A percentile compares a stretch with the other conserved stretches of the same genome.
Conservation (phyloP, 2,113 vertebrate species). For the Zeus faber region DNA sequence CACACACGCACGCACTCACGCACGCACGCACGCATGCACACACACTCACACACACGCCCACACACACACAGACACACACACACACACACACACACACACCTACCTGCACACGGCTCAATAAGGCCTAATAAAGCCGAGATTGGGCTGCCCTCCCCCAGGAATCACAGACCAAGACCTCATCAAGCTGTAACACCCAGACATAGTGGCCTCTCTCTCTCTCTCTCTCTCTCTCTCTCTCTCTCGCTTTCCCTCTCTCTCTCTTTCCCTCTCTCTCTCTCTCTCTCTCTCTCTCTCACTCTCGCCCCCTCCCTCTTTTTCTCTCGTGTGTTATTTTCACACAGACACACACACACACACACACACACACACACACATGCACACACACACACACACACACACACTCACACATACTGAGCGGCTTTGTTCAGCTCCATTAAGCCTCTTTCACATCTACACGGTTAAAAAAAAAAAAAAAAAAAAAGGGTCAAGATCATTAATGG, state of each 20-base stretch:
- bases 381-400: too few species aligned
- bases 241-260: neutral
- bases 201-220: neutral
- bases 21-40: slow-evolving; percentile 20
- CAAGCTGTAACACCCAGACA: neutral
- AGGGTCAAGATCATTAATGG: slow-evolving; percentile 65
- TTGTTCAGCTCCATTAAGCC: slow-evolving; percentile 65
- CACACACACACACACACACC: slow-evolving; percentile 3
- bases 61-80: slow-evolving; percentile 16
- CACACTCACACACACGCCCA: slow-evolving; percentile 49
- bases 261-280: neutral
- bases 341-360: too few species aligned
- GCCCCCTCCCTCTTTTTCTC: neutral
- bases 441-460: slow-evolving; percentile 54
- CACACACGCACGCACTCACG: slow-evolving; percentile 35
- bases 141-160: neutral
- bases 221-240: neutral
- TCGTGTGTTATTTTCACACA: too few species aligned
- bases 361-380: too few species aligned
- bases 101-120: slow-evolving; percentile 10
- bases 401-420: too few species aligned
- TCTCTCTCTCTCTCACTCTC: neutral
- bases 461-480: too few species aligned
- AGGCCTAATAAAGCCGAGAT: neutral
- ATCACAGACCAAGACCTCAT: neutral